A percentile compares a stretch with the other conserved stretches of the same genome.
Evolutionary conservation across 2,888 invertebrate species (phyloP).

Genomic region (Phrixothrix hirtus): DNA sequence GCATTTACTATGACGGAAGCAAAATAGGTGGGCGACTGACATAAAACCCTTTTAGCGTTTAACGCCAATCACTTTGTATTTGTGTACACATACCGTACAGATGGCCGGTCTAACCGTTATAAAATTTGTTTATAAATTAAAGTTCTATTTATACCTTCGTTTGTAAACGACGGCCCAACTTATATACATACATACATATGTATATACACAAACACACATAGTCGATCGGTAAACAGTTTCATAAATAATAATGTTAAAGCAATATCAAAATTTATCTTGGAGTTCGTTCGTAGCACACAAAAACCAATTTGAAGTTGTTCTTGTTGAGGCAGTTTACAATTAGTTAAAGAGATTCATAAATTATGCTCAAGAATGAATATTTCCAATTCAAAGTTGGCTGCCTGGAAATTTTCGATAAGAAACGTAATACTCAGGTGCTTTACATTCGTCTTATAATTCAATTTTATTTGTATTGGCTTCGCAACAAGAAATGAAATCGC

Average conservation of each 20-base stretch:
- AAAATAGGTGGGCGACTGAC: conserved; percentile 20
- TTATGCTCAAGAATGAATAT: conserved; percentile 39
- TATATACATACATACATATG: conserved; percentile 8
- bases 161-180: conserved; percentile 24
- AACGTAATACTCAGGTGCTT: conserved; percentile 31
- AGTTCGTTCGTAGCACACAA: neutral
- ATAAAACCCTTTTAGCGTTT: conserved; percentile 31
- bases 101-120: conserved; percentile 29
- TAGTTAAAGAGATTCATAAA: conserved; percentile 31
- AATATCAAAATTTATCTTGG: conserved; percentile 4
- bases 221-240: conserved; percentile 1
- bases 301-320: conserved; percentile 13
- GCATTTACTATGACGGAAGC: conserved; percentile 16
- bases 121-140: conserved; percentile 37
- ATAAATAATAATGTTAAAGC: neutral
- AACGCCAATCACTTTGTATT: conserved; percentile 32
- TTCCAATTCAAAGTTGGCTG: conserved; percentile 33
- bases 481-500: conserved; percentile 11
- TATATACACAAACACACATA: conserved; percentile 17
- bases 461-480: conserved; percentile 26
- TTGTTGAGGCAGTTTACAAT: conserved; percentile 20
- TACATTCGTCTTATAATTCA: conserved; percentile 26
- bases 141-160: conserved; percentile 32
- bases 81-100: conserved; percentile 23
- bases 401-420: conserved; percentile 36